phyloP scores from a whole-genome alignment of 2,888 invertebrate genomes.

The Limnephilus lunatus region DNA sequence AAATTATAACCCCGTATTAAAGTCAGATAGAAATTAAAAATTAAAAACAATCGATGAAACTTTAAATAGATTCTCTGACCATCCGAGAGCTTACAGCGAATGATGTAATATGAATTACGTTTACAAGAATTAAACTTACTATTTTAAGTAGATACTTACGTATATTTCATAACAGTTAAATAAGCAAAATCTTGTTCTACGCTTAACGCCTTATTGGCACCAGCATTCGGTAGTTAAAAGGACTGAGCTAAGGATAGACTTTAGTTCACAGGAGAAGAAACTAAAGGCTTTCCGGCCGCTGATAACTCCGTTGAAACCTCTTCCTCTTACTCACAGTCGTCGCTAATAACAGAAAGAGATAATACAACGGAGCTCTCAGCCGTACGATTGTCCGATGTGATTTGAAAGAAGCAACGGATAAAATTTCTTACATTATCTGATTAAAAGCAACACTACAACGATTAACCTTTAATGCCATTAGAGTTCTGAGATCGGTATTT shows the following conservation, averaged over 20 bases:
- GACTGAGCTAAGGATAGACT: background rate
- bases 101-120: too few relatives aligned
- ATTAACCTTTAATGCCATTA: conserved; percentile 20
- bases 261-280: background rate
- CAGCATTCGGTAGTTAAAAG: background rate
- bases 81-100: too few relatives aligned
- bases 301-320: background rate
- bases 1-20: too few relatives aligned
- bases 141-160: too few relatives aligned
- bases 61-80: too few relatives aligned
- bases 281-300: background rate
- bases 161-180: too few relatives aligned
- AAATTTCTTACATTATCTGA: background rate
- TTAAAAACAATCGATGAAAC: too few relatives aligned
- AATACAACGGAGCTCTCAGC: background rate
- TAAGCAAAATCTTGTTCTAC: too few relatives aligned
- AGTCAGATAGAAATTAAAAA: too few relatives aligned
- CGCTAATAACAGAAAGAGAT: background rate
- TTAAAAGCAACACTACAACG: conserved; percentile 9
- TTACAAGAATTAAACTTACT: too few relatives aligned
- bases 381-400: background rate
- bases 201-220: background rate
- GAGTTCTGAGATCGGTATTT: background rate
- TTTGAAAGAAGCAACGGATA: background rate
- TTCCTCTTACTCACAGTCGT: background rate